These are phyloP conservation scores for Patagioenas fasciata DNA, from an alignment of 2,113 vertebrate genomes.

Conservation along the genomic window DNA sequence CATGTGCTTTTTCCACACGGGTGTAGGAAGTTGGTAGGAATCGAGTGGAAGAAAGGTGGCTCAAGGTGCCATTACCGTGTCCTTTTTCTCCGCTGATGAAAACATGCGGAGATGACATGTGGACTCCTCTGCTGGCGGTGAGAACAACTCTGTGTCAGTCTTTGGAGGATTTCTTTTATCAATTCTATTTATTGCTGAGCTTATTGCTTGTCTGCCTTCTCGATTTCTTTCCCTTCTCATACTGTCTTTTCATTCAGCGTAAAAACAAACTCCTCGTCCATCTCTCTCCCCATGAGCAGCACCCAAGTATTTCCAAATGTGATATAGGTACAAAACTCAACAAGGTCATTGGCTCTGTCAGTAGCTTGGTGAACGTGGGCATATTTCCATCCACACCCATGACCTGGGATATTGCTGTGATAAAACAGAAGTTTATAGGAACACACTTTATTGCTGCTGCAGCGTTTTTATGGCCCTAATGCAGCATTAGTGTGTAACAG, in stretches of 20 bases:
- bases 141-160: neutral
- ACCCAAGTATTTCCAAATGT: neutral
- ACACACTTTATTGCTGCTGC: neutral
- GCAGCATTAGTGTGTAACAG: neutral
- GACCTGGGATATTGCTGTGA: neutral
- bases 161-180: neutral
- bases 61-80: neutral
- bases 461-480: neutral
- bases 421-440: neutral
- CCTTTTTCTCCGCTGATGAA: neutral
- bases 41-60: neutral
- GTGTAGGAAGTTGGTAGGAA: neutral
- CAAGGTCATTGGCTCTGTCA: neutral
- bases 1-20: neutral
- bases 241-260: fast-evolving
- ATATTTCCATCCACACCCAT: neutral
- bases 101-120: neutral
- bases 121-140: neutral
- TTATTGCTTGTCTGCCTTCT: neutral
- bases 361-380: neutral
- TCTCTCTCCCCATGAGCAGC: neutral
- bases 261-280: neutral
- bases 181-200: neutral
- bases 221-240: neutral
- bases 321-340: neutral